Conservation (phyloP, 1,140 invertebrate genomes). For the Ceratoteleas bidentatus region DNA sequence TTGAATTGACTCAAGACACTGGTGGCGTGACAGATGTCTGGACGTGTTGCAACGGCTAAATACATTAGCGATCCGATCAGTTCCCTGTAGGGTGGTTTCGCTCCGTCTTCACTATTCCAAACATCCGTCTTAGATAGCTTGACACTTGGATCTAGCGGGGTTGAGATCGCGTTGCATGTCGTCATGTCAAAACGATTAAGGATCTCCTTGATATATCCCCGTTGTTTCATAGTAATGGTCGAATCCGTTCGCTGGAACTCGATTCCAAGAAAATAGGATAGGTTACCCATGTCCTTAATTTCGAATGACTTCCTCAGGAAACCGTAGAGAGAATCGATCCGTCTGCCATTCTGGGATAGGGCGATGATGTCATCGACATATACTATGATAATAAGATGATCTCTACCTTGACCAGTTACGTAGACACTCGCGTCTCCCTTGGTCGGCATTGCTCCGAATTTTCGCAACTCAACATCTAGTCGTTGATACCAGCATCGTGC, state of each 20-base stretch:
- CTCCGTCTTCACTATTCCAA: background rate
- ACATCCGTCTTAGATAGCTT: background rate
- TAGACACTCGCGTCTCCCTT: too few relatives aligned
- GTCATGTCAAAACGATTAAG: conserved; percentile 46
- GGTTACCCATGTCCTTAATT: conserved; percentile 54
- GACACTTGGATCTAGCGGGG: conserved; percentile 21
- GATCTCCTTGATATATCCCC: too few relatives aligned
- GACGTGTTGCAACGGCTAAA: conserved; percentile 15
- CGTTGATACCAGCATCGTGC: too few relatives aligned
- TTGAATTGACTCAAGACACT: conserved; percentile 13
- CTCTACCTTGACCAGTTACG: too few relatives aligned
- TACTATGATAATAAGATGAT: conserved; percentile 6
- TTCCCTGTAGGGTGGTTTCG: conserved; percentile 17
- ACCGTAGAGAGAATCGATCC: conserved; percentile 22
- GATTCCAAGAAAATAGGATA: conserved; percentile 51
- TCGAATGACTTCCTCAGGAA: conserved; percentile 44
- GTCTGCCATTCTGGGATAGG: conserved; percentile 1
- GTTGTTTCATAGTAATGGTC: conserved; percentile 1
- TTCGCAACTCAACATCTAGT: too few relatives aligned
- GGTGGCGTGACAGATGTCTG: background rate
- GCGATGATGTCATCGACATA: conserved; percentile 58
- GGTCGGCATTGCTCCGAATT: too few relatives aligned
- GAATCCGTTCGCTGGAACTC: conserved; percentile 27
- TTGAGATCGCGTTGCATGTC: conserved; percentile 44
- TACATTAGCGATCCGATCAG: conserved; percentile 15